These are phyloP conservation scores for Cryptocheilus praepositus DNA, from an alignment of 2,888 invertebrate species.

Conservation along the genomic window DNA sequence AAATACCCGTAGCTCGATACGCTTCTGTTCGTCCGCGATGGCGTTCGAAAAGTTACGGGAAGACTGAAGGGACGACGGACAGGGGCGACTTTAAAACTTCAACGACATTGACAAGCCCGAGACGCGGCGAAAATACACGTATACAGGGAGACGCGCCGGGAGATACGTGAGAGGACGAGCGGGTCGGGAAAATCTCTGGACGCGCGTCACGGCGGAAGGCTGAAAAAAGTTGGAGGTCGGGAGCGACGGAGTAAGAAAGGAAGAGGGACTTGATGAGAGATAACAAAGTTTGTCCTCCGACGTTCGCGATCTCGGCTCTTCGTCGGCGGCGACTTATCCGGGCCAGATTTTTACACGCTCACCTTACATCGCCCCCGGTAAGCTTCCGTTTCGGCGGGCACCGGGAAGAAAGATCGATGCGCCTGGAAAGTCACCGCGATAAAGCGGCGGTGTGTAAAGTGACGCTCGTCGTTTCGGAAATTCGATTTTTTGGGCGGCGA, in stretches of 20 bases:
- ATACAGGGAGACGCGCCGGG: slow-evolving; percentile 44
- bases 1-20: not conserved
- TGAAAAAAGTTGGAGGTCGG: slow-evolving; percentile 21
- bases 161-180: slow-evolving; percentile 22
- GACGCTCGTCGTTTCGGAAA: no score
- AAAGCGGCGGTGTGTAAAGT: no score
- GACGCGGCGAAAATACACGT: slow-evolving; percentile 46
- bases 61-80: slow-evolving; percentile 16
- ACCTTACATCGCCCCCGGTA: not conserved
- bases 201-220: slow-evolving; percentile 32
- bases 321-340: not conserved
- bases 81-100: slow-evolving; percentile 48
- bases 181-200: slow-evolving; percentile 44
- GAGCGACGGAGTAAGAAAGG: slow-evolving; percentile 29
- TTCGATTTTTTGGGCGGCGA: no score
- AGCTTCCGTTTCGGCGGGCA: not conserved
- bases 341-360: no score
- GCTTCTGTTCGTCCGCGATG: slow-evolving; percentile 6
- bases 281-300: slow-evolving; percentile 58
- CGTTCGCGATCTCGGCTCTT: slow-evolving; percentile 31
- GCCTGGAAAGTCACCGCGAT: not conserved
- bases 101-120: slow-evolving; percentile 51
- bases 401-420: not conserved
- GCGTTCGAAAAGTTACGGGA: slow-evolving; percentile 20
- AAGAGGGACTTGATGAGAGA: slow-evolving; percentile 54